These are phyloP conservation scores for Ryuthela nishihirai DNA, from an alignment of 2,888 invertebrate species.

Conservation along the genomic window DNA sequence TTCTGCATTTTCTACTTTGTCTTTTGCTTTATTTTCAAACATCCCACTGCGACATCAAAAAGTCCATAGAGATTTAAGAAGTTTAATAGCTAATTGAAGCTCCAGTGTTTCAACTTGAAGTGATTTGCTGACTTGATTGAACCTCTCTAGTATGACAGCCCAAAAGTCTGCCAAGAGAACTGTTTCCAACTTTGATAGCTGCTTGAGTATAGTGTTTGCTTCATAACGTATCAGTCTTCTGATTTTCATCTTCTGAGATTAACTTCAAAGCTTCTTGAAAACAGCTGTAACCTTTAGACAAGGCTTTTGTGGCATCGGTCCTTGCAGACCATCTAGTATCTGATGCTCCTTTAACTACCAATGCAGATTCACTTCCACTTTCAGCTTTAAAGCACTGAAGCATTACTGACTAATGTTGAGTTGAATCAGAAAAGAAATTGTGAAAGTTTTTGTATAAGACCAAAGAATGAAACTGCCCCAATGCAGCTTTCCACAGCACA, in stretches of 20 bases:
- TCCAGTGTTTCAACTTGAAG: slow-evolving; percentile 6
- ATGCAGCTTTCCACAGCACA: neutral
- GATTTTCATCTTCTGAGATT: slow-evolving; percentile 7
- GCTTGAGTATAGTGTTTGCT: too few relatives aligned
- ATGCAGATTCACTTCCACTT: too few relatives aligned
- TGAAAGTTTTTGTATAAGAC: neutral
- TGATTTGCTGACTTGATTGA: neutral
- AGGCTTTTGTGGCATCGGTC: slow-evolving; percentile 1
- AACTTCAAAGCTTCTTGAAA: slow-evolving; percentile 7
- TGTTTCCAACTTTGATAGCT: too few relatives aligned
- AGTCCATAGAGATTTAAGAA: neutral
- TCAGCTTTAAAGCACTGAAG: neutral
- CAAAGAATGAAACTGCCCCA: neutral
- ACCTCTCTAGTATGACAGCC: slow-evolving; percentile 1
- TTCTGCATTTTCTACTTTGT: neutral
- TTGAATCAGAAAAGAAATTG: slow-evolving; percentile 1
- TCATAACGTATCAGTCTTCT: neutral
- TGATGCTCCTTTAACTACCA: neutral
- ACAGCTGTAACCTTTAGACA: too few relatives aligned
- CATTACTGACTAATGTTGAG: neutral
- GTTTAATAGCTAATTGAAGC: slow-evolving; percentile 1
- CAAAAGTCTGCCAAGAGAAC: too few relatives aligned
- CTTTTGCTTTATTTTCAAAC: neutral
- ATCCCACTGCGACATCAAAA: slow-evolving; percentile 1
- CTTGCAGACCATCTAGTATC: slow-evolving; percentile 8